Conservation (phyloP, 2,888 invertebrate species). For the Volucella inanis region DNA sequence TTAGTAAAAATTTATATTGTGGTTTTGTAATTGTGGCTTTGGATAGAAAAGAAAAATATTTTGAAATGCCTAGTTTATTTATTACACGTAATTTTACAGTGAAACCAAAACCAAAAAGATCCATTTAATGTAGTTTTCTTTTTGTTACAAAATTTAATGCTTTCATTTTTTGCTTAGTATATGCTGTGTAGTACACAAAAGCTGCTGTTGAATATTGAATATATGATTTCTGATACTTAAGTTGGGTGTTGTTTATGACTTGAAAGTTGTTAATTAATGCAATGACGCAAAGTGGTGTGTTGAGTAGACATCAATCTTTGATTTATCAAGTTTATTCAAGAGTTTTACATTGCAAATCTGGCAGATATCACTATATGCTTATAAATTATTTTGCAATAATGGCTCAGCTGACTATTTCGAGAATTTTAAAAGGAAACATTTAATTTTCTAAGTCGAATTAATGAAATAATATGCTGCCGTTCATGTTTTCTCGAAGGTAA, state of each 20-base stretch:
- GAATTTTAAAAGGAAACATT: no score
- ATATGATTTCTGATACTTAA: constrained; percentile 43
- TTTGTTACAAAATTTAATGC: constrained; percentile 29
- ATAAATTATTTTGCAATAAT: no score
- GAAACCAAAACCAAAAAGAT: background rate
- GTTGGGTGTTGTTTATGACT: constrained; percentile 30
- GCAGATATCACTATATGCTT: no score
- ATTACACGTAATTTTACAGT: background rate
- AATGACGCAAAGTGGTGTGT: no score
- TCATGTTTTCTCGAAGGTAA: no score
- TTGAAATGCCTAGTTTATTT: constrained; percentile 8
- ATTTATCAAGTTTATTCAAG: no score
- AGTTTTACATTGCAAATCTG: no score
- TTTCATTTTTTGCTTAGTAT: constrained; percentile 63
- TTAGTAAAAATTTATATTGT: background rate
- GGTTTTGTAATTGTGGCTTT: constrained; percentile 21
- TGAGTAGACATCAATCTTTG: no score
- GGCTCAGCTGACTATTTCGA: no score
- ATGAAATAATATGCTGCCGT: no score
- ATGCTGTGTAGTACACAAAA: constrained; percentile 70
- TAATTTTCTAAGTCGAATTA: no score
- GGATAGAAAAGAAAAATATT: background rate
- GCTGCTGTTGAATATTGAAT: constrained; percentile 54
- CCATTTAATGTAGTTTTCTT: constrained; percentile 37
- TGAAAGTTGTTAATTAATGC: no score